Conservation (phyloP, 2,797 vertebrate species). For the Malurus splendens region DNA sequence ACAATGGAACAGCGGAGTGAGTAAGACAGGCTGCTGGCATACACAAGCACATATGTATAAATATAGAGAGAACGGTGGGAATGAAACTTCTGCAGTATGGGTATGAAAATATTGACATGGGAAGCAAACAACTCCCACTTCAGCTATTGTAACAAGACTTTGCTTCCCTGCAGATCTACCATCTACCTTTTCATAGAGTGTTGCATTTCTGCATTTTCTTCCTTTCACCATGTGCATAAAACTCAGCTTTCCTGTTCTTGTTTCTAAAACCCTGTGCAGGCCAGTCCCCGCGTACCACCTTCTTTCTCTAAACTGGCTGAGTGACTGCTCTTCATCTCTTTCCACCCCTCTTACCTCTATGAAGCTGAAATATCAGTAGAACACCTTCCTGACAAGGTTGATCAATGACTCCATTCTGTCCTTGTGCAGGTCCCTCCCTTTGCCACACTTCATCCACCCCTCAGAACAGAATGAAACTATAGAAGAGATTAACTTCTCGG, state of each 20-base stretch:
- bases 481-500: slow-evolving; percentile 63
- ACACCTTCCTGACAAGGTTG: slow-evolving; percentile 63
- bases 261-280: slow-evolving; percentile 1
- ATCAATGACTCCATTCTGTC: slow-evolving; percentile 62
- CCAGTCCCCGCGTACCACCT: slow-evolving; percentile 9
- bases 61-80: background rate
- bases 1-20: slow-evolving; percentile 41
- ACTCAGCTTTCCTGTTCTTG: background rate
- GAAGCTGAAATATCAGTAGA: slow-evolving; percentile 56
- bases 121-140: slow-evolving; percentile 55
- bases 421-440: slow-evolving; percentile 62
- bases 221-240: background rate
- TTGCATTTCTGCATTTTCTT: background rate
- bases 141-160: background rate
- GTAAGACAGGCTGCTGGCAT: background rate
- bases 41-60: slow-evolving; percentile 23
- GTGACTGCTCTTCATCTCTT: slow-evolving; percentile 45
- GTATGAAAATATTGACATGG: slow-evolving; percentile 20
- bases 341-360: slow-evolving; percentile 64
- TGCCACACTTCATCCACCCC: slow-evolving; percentile 62
- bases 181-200: background rate
- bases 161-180: background rate
- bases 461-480: slow-evolving; percentile 63
- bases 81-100: slow-evolving; percentile 45
- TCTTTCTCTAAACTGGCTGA: slow-evolving; percentile 5